These are phyloP conservation scores for Naso thynnoides DNA, from an alignment of 2,797 vertebrate species.

Conservation along the genomic window DNA sequence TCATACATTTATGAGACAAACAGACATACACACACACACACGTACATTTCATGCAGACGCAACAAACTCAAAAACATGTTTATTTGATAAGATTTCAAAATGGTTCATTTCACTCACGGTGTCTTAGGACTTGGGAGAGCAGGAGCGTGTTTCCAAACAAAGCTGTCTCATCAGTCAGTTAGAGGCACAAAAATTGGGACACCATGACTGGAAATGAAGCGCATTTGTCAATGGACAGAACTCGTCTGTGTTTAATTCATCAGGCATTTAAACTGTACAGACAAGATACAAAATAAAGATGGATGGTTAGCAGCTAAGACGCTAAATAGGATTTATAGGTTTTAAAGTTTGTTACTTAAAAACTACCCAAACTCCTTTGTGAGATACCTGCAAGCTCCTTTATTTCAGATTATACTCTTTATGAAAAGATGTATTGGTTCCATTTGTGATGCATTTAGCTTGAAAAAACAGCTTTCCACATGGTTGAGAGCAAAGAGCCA, in stretches of 20 bases:
- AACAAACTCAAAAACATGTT: slow-evolving; percentile 60
- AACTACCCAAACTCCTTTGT: neutral
- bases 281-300: neutral
- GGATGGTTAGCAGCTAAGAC: too few species aligned
- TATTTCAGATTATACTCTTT: neutral
- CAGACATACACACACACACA: slow-evolving; percentile 18
- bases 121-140: slow-evolving; percentile 71
- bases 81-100: slow-evolving; percentile 81
- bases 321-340: neutral
- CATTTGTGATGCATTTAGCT: slow-evolving; percentile 15
- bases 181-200: slow-evolving; percentile 21
- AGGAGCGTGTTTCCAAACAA: slow-evolving; percentile 66
- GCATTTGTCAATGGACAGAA: slow-evolving; percentile 9
- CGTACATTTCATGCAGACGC: neutral
- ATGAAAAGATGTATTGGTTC: slow-evolving; percentile 15
- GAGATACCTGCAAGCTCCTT: neutral
- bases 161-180: slow-evolving; percentile 15
- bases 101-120: slow-evolving; percentile 73
- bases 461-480: neutral
- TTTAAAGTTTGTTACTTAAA: neutral
- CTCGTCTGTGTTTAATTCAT: slow-evolving; percentile 20
- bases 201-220: neutral
- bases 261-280: neutral
- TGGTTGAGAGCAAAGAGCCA: slow-evolving; percentile 13
- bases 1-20: slow-evolving; percentile 36